Evolutionary conservation across 2,888 invertebrate genomes (phyloP).

Genomic region (Cremastinae sp.): DNA sequence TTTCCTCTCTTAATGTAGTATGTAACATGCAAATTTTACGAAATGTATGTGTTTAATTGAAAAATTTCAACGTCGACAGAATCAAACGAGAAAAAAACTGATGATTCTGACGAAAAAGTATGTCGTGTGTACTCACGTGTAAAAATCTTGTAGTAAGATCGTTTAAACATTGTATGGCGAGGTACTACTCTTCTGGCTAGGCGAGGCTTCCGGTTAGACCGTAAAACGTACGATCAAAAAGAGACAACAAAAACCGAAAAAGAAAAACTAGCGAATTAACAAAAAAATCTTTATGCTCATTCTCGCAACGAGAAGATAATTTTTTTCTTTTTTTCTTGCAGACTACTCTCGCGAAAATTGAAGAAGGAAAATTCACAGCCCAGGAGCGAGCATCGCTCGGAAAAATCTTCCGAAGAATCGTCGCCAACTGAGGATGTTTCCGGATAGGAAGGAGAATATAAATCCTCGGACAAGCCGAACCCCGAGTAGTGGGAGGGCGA

Average conservation of each 20-base stretch:
- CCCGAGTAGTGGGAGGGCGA: slow-evolving; percentile 22
- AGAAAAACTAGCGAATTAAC: neutral
- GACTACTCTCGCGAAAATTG: neutral
- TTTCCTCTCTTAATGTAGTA: too few species aligned
- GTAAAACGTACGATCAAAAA: slow-evolving; percentile 8
- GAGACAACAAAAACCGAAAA: too few species aligned
- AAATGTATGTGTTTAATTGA: too few species aligned
- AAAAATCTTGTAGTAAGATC: slow-evolving; percentile 56
- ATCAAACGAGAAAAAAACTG: neutral
- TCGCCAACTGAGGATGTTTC: slow-evolving; percentile 43
- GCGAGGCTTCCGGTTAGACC: slow-evolving; percentile 42
- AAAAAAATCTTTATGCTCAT: neutral
- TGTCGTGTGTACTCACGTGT: slow-evolving; percentile 64
- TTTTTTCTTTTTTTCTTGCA: too few species aligned
- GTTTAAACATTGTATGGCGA: slow-evolving; percentile 63
- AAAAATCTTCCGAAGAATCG: slow-evolving; percentile 2
- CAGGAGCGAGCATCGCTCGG: neutral
- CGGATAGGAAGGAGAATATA: slow-evolving; percentile 37
- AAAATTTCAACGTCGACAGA: too few species aligned
- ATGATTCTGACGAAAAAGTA: neutral
- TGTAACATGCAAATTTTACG: too few species aligned
- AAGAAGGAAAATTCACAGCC: neutral
- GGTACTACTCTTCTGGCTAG: slow-evolving; percentile 1
- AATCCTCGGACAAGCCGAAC: slow-evolving; percentile 11
- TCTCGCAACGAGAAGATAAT: neutral